These are phyloP conservation scores for Pectinophora gossypiella DNA, from an alignment of 1,140 invertebrate genomes.

Conservation along the genomic window DNA sequence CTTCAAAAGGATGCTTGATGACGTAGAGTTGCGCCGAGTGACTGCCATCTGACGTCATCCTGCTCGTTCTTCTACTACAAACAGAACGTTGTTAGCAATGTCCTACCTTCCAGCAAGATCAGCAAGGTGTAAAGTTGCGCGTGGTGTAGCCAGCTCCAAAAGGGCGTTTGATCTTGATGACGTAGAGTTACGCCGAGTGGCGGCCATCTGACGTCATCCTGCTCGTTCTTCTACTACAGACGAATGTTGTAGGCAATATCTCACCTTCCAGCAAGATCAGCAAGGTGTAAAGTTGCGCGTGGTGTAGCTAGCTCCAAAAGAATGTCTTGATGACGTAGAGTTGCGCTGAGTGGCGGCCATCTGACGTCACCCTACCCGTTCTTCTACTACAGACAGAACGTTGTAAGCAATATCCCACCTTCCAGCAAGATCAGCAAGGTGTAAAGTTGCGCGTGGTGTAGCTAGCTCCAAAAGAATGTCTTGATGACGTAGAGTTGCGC, in stretches of 20 bases:
- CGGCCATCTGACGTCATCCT: conserved; percentile 61
- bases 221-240: conserved; percentile 71
- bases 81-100: too few relatives aligned
- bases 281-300: conserved; percentile 76
- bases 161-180: conserved; percentile 80
- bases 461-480: conserved; percentile 77
- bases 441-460: conserved; percentile 70
- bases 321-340: conserved; percentile 76
- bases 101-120: conserved; percentile 76
- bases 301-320: conserved; percentile 69
- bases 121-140: conserved; percentile 77
- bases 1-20: conserved; percentile 78
- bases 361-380: conserved; percentile 67
- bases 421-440: conserved; percentile 80
- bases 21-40: too few relatives aligned
- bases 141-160: conserved; percentile 62
- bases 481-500: conserved; percentile 72
- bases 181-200: conserved; percentile 62
- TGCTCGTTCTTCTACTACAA: too few relatives aligned
- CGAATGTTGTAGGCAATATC: too few relatives aligned
- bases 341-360: conserved; percentile 68
- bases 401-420: conserved; percentile 24
- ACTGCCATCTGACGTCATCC: too few relatives aligned
- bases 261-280: conserved; percentile 78
- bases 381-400: conserved; percentile 68